These are phyloP conservation scores for Grallaria varia DNA, from an alignment of 2,113 vertebrate species.

Conservation along the genomic window DNA sequence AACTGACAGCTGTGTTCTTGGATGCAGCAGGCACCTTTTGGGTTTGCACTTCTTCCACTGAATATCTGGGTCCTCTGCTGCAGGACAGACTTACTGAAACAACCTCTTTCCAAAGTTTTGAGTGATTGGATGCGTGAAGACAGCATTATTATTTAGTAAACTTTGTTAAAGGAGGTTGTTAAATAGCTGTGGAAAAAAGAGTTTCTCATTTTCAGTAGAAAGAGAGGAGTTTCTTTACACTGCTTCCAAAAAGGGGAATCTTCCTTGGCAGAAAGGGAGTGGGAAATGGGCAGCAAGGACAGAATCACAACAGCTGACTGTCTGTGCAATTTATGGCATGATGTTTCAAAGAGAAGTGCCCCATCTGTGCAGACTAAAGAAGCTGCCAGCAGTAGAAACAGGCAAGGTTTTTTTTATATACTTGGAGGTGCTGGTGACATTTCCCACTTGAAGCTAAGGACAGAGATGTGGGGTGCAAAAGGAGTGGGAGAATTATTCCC, in stretches of 20 bases:
- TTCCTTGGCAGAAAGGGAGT: not conserved
- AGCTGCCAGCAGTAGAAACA: not conserved
- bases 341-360: constrained; percentile 30
- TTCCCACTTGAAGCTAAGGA: not conserved
- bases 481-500: not conserved
- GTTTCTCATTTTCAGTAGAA: not conserved
- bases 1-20: not conserved
- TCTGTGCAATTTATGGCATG: not conserved
- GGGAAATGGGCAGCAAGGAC: not conserved
- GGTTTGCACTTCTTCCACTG: not conserved
- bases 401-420: not conserved
- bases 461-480: not conserved
- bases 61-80: accelerated
- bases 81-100: not conserved
- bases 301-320: constrained; percentile 8
- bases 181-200: not conserved
- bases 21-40: not conserved
- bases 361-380: not conserved
- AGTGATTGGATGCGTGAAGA: not conserved
- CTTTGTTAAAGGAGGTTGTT: not conserved
- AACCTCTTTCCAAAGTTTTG: not conserved
- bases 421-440: not conserved
- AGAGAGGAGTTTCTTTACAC: not conserved
- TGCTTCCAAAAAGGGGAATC: not conserved
- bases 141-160: not conserved